Percentiles rank a stretch among this genome's conserved stretches.
Conservation (phyloP, 30 jellyfish, hydroid and myxozoan genomes). For the Calvadosia cruxmelitensis region DNA sequence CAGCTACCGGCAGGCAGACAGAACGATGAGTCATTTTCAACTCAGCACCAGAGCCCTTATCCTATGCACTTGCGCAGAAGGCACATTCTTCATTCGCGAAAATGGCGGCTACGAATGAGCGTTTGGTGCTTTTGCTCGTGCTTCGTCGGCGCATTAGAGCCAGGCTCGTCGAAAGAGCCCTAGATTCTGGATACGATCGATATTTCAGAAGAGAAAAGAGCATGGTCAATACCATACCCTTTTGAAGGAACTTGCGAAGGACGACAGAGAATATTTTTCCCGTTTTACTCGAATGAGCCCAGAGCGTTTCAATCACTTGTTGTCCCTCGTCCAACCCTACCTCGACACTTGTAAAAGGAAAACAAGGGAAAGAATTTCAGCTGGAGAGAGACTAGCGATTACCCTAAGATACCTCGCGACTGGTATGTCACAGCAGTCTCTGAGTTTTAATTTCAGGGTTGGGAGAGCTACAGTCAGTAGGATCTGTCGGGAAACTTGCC, state of each 20-base stretch:
- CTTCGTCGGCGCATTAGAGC: not conserved
- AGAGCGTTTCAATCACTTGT: not conserved
- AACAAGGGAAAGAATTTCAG: conserved; percentile 21
- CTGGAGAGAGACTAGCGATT: conserved; percentile 25
- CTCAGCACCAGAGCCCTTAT: no score
- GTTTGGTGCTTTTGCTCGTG: not conserved
- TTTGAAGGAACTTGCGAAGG: not conserved
- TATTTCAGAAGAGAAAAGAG: not conserved
- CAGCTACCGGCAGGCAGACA: no score
- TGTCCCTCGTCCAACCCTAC: not conserved
- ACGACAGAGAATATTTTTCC: not conserved
- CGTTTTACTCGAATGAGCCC: not conserved
- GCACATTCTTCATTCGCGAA: no score
- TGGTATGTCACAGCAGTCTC: conserved; percentile 42
- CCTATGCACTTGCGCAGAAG: no score
- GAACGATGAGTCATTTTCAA: no score
- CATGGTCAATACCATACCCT: not conserved
- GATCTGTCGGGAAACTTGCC: conserved; percentile 23
- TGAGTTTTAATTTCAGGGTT: conserved; percentile 30
- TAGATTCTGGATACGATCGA: not conserved
- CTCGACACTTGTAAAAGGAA: no score
- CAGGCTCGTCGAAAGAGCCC: not conserved
- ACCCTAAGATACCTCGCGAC: conserved; percentile 44
- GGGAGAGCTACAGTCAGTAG: conserved; percentile 34
- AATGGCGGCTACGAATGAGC: not conserved